phyloP scores from a whole-genome alignment of 92 coral and sea anemone species.

The Paragorgia papillata region DNA sequence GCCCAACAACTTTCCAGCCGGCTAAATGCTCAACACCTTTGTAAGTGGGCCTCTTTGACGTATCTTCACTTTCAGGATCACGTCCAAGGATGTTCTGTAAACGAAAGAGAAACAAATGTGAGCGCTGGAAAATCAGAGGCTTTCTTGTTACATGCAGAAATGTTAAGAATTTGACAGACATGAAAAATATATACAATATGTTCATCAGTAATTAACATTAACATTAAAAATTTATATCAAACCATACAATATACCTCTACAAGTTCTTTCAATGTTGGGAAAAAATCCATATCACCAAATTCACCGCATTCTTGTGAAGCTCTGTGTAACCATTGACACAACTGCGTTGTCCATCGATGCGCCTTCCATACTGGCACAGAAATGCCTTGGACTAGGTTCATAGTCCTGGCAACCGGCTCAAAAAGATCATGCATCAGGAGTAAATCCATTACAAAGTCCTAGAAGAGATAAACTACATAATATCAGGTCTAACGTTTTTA shows the following conservation, averaged over 20 bases:
- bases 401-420: constrained; percentile 6
- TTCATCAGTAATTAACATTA: too few relatives aligned
- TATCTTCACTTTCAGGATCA: constrained; percentile 31
- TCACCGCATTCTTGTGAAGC: not conserved
- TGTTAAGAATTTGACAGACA: too few relatives aligned
- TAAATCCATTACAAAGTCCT: constrained; percentile 33
- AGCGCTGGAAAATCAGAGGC: too few relatives aligned
- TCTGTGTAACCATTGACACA: not conserved
- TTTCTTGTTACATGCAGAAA: too few relatives aligned
- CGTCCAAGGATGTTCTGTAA: constrained; percentile 6
- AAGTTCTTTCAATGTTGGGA: constrained; percentile 6
- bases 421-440: constrained; percentile 17
- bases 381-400: not conserved
- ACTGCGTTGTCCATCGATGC: not conserved
- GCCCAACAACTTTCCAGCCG: constrained; percentile 22
- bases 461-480: not conserved
- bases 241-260: not conserved
- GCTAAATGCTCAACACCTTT: constrained; percentile 11
- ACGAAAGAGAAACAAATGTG: too few relatives aligned
- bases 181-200: too few relatives aligned
- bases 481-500: too few relatives aligned
- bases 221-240: too few relatives aligned
- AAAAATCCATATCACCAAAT: constrained; percentile 9
- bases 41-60: constrained; percentile 3
- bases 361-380: constrained; percentile 10